Base-by-base conservation (phyloP, 2,888 invertebrate genomes). In the Blera fallax region DNA sequence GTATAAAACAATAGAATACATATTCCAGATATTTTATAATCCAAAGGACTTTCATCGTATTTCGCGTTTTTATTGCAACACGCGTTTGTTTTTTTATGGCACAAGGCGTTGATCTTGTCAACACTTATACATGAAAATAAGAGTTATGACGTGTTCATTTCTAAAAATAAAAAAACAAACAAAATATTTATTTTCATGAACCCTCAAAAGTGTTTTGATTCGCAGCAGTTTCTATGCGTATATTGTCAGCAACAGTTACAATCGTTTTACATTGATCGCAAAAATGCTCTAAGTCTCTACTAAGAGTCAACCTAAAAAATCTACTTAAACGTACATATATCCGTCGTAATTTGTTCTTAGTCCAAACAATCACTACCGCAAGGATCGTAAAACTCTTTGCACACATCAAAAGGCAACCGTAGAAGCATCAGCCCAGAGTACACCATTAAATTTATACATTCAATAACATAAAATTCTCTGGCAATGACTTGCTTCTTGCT, bases 391-490 rank as follows among this genome's bases (percentile, higher is more conserved):
- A 76, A 56, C 43, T 54, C 37, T 54, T 32, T 60, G 7, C 4
- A 24, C 52, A 64, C 43, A 64, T 74, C 64, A 74, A 64, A 74
- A 43, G 54, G 5, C 64, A 32, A 4, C 21, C 52, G 24, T 40
- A 16, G 24, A 50, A 50, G 24, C 6, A 64, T 54, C 32, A 43
- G 1, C 18, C 18, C 11, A 29, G 32, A 50, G 50, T 50, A 40
- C 16, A 37, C 34, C 48, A 50, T 72, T 60, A 72, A 73, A 73
- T 52, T 73, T 50, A 58, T 43, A 60, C 40, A 45, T 24, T 72
- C 34, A 70, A 70, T 45, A 56, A 34, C 43, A 70, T 54, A 45
- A 70, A 58, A 50, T 58, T 21, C 24, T 16, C 58, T 48, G 48
- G 48, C 21, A 45, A 32, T 48, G 21, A 10, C 21, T 56, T 32